Percentiles rank a stretch among this genome's conserved stretches.
These are phyloP conservation scores for Micrastur ruficollis DNA, from an alignment of 2,797 vertebrate genomes.

Conservation along the genomic window DNA sequence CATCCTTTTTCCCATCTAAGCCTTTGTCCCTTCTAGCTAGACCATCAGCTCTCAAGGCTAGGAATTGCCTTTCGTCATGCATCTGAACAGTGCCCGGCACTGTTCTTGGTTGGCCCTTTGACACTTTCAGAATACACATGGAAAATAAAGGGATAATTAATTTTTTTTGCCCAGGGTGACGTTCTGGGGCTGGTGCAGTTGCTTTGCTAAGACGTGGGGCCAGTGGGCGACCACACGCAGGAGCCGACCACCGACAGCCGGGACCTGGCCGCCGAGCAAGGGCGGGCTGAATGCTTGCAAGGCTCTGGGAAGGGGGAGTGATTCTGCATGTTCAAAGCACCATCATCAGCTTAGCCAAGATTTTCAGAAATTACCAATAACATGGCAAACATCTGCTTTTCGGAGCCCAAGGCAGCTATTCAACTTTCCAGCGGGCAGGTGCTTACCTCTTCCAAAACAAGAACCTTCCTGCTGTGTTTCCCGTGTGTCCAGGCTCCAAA, in stretches of 20 bases:
- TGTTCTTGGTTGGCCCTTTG: not conserved
- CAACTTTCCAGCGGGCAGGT: not conserved
- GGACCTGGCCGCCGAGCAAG: not conserved
- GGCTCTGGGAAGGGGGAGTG: not conserved
- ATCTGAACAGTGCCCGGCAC: not conserved
- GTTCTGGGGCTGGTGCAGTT: not conserved
- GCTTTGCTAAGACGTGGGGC: not conserved
- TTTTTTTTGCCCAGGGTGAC: not conserved
- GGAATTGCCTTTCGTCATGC: not conserved
- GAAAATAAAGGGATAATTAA: not conserved
- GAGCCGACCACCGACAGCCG: rapidly evolving
- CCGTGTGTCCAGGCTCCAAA: not conserved
- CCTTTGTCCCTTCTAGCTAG: not conserved
- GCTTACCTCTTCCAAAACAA: not conserved
- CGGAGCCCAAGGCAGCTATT: not conserved
- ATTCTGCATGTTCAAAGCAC: not conserved
- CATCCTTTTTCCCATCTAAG: not conserved
- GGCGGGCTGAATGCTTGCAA: not conserved
- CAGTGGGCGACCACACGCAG: not conserved
- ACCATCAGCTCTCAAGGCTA: not conserved
- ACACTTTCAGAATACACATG: not conserved
- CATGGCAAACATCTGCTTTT: not conserved
- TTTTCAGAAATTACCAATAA: not conserved
- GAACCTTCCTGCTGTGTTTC: not conserved
- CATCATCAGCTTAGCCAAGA: not conserved